These are phyloP conservation scores for Cylindroiulus punctatus DNA, from an alignment of 2,888 invertebrate species.

Conservation along the genomic window DNA sequence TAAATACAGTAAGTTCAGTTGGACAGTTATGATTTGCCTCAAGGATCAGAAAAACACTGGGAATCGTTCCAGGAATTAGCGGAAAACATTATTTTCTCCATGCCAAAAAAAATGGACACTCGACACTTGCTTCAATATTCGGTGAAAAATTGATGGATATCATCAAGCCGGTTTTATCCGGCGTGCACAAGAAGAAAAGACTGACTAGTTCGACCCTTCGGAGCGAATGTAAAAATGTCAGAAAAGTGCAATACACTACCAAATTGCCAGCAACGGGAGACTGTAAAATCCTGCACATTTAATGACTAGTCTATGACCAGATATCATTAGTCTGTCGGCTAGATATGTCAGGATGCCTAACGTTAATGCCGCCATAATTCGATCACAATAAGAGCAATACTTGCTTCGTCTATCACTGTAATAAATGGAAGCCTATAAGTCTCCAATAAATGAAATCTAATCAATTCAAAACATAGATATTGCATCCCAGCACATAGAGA, in stretches of 20 bases:
- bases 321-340: not conserved
- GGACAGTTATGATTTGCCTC: not conserved
- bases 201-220: not conserved
- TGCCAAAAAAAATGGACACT: no score
- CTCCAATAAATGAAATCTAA: not conserved
- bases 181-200: no score
- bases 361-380: not conserved
- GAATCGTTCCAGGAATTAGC: no score
- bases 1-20: not conserved
- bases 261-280: not conserved
- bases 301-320: not conserved
- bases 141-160: no score
- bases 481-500: not conserved
- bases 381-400: not conserved
- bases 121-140: no score
- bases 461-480: not conserved
- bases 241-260: not conserved
- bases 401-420: not conserved
- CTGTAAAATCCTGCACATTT: not conserved
- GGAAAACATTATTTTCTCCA: no score
- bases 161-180: no score
- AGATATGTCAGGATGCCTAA: not conserved
- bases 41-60: no score
- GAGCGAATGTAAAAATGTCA: not conserved
- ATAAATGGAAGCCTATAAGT: constrained; percentile 1